Conservation (phyloP, 1,140 invertebrate species). For the Palaemon carinicauda region DNA sequence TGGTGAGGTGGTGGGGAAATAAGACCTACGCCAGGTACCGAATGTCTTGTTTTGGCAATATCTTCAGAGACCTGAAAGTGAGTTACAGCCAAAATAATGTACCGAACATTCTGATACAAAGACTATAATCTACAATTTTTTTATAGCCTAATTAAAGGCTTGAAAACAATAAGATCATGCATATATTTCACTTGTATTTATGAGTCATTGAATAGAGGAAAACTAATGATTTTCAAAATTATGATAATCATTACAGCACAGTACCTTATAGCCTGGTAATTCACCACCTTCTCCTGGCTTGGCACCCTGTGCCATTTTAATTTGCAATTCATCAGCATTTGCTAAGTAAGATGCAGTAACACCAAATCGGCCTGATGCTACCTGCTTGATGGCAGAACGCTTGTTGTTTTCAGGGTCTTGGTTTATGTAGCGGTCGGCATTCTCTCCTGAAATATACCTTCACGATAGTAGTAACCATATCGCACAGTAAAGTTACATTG, state of each 20-base stretch:
- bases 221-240: neutral
- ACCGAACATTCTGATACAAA: no score
- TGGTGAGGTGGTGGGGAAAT: constrained; percentile 99
- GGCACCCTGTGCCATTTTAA: constrained; percentile 99
- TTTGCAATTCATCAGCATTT: constrained; percentile 95
- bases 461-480: neutral
- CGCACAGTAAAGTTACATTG: no score
- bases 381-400: constrained; percentile 79
- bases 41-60: constrained; percentile 94
- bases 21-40: constrained; percentile 95
- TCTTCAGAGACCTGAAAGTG: constrained; percentile 82
- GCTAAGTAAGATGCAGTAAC: constrained; percentile 97
- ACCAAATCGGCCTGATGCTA: constrained; percentile 97
- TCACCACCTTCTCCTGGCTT: constrained; percentile 97
- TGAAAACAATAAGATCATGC: no score
- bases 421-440: constrained; percentile 83
- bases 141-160: no score
- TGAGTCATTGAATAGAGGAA: neutral
- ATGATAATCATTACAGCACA: neutral
- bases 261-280: constrained; percentile 84
- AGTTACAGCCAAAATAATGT: neutral
- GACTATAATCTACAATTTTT: no score
- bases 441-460: constrained; percentile 71
- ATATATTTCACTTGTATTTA: no score
- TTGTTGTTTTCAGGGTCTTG: constrained; percentile 76